Percentiles rank a stretch among this genome's conserved stretches.
Evolutionary conservation across 1,140 invertebrate species (phyloP).

Genomic region (Calephelis virginiensis): DNA sequence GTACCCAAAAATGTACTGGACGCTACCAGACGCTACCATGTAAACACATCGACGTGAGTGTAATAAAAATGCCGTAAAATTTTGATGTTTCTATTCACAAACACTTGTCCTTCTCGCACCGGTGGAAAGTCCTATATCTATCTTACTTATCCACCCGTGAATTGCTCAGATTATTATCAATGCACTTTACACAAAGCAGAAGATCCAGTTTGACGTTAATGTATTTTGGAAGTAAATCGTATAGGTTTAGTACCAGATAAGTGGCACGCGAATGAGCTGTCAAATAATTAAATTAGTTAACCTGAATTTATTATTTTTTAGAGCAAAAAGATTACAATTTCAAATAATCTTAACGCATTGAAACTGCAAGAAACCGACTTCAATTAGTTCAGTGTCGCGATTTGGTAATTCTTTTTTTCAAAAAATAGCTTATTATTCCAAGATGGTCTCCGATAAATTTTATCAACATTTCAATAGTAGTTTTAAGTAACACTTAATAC

Average conservation of each 20-base stretch:
- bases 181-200: conserved; percentile 78
- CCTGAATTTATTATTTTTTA: conserved; percentile 12
- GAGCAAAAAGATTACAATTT: no score
- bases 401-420: accelerated
- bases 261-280: conserved; percentile 64
- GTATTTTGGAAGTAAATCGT: conserved; percentile 75
- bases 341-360: no score
- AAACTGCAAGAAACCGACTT: no score
- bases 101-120: conserved; percentile 37
- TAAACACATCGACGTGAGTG: conserved; percentile 66
- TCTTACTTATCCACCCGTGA: conserved; percentile 49
- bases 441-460: no score
- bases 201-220: conserved; percentile 72
- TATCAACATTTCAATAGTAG: no score
- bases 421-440: no score
- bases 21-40: conserved; percentile 56
- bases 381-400: accelerated
- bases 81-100: conserved; percentile 76
- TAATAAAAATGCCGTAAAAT: conserved; percentile 77
- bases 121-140: conserved; percentile 24
- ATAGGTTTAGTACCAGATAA: conserved; percentile 69
- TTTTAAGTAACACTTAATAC: no score
- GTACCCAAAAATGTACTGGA: conserved; percentile 50
- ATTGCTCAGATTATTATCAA: conserved; percentile 74
- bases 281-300: conserved; percentile 72